Conservation (phyloP, 1,140 invertebrate species). For the Platyscapa corneri region DNA sequence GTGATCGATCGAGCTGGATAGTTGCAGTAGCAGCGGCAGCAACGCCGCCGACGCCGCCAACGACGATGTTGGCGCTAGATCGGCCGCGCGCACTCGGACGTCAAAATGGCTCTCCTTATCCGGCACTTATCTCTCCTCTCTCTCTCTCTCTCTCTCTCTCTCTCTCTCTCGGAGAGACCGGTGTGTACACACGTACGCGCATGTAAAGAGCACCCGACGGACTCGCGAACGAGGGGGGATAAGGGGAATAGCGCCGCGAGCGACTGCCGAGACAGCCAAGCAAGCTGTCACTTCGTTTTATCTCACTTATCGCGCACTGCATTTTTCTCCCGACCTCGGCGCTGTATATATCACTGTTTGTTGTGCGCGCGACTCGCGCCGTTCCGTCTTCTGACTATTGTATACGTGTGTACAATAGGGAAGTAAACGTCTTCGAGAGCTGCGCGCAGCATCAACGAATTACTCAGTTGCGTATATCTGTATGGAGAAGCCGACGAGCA, state of each 20-base stretch:
- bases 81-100: constrained; percentile 32
- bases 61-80: constrained; percentile 52
- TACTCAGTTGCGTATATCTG: not conserved
- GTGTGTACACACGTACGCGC: not conserved
- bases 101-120: constrained; percentile 53
- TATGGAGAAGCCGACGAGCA: not conserved
- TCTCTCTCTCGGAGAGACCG: not conserved
- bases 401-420: not conserved
- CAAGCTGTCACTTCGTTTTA: constrained; percentile 24
- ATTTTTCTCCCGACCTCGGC: constrained; percentile 23
- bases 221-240: not conserved
- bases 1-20: constrained; percentile 56
- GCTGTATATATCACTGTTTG: not conserved
- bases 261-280: not conserved
- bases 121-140: constrained; percentile 32
- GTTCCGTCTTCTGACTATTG: not conserved
- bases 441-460: not conserved
- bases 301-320: constrained; percentile 34
- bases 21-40: not conserved
- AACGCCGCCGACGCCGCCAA: not conserved
- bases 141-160: not conserved
- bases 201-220: not conserved
- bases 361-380: not conserved
- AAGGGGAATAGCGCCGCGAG: not conserved
- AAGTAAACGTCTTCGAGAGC: not conserved